Base-by-base conservation (phyloP, 1,140 invertebrate species). In the Musca domestica region DNA sequence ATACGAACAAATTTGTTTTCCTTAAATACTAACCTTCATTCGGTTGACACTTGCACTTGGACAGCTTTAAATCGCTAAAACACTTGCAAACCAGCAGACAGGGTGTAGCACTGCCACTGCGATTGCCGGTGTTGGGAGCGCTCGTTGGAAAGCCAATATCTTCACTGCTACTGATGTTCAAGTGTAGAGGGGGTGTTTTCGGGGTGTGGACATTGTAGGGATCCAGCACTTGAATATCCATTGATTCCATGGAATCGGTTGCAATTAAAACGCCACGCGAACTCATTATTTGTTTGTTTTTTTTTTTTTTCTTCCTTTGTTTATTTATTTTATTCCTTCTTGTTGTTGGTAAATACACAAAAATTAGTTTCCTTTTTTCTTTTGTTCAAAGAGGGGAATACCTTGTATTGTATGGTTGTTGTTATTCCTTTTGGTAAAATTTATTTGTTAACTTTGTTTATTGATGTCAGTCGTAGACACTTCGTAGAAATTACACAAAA, bases 231-330 rank as follows among this genome's bases (percentile, higher is more conserved):
- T 61, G 27, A 12, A 61, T 61, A 15, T 61, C 48, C 41, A 69
- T 22, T 17, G 68, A 69, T 17, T 69, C 68, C 1, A 30, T 48
- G 9, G 68, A 69, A 69, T 69, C 68, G 23, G 25, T 25, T 20
- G 61, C 52, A 25, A 69, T 65, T 66, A 69, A 52, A 27, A 69
- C 49, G 19, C 68, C 68, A 20, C 68, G 68, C 15, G 49, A 30
- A 66, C 68, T 69, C 68, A 69, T 69, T n/a, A 7, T 0, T 12
- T 65, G 64, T 15, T 27, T 5, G 9, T 25, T 25, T 20, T 65
- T 12, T 46, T 17, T 64, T 41, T 41, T 65, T n/a, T 61, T 51
- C 17, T 51, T 19, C 6, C 12, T 19, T 51, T 51, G 20, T 51
- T 19, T 19, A 9, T 64, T 17, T 23, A n/a, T 23, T 65, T 49